phyloP scores from a whole-genome alignment of 2,888 invertebrate genomes.

The Tetragonula carbonaria region DNA sequence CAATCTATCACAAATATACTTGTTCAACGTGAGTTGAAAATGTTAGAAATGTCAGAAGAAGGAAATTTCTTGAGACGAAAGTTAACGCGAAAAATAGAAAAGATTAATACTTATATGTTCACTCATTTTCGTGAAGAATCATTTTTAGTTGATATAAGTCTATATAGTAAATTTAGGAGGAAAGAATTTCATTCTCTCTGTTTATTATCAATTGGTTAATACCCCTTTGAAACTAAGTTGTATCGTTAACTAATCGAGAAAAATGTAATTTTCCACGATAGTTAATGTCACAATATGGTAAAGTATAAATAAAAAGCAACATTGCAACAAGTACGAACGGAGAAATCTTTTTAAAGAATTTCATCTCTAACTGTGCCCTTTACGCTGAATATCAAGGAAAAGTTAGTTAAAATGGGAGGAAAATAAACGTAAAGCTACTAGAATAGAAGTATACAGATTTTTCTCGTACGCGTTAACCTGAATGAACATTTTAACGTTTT shows the following conservation, averaged over 20 bases:
- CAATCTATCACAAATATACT: conserved; percentile 37
- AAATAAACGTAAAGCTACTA: neutral
- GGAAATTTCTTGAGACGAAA: neutral
- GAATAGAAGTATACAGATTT: neutral
- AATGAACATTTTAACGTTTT: neutral
- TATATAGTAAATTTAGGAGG: neutral
- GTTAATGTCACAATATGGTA: neutral
- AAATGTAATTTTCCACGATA: neutral
- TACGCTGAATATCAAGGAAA: neutral
- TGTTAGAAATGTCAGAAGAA: neutral
- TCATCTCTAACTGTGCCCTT: neutral
- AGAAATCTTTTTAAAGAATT: neutral
- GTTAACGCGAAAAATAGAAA: neutral
- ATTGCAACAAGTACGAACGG: neutral
- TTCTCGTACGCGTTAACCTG: neutral
- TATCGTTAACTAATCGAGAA: neutral
- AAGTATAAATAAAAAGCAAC: neutral
- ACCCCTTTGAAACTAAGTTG: no score
- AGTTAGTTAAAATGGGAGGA: neutral
- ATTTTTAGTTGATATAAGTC: neutral
- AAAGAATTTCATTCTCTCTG: neutral
- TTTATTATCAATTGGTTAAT: neutral
- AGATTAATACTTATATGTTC: neutral
- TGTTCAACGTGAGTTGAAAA: neutral
- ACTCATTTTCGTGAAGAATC: neutral